phyloP scores from a whole-genome alignment of 2,797 vertebrate species.

The Phrynocephalus vlangalii region DNA sequence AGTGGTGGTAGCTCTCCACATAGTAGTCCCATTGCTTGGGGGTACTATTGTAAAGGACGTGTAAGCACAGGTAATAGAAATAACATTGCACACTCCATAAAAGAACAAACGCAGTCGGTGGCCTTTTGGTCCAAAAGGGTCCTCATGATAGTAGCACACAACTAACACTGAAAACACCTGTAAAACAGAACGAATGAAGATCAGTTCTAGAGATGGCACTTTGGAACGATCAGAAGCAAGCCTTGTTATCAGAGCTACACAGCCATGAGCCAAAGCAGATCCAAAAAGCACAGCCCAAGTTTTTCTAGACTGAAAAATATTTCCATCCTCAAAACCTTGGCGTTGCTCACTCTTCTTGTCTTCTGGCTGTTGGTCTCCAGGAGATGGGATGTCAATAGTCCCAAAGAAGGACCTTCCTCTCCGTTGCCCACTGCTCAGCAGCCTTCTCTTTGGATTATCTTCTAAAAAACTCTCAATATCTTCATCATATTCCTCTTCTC shows the following conservation, averaged over 20 bases:
- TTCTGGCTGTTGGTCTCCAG: constrained; percentile 74
- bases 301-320: constrained; percentile 86
- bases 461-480: constrained; percentile 89
- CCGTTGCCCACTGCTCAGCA: constrained; percentile 82
- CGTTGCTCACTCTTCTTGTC: constrained; percentile 82
- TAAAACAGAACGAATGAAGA: constrained; percentile 90
- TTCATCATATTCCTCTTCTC: constrained; percentile 90
- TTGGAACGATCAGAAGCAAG: constrained; percentile 89
- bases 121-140: constrained; percentile 91
- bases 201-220: constrained; percentile 92
- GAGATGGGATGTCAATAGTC: constrained; percentile 82
- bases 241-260: constrained; percentile 90
- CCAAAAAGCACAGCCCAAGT: constrained; percentile 91
- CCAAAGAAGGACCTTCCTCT: constrained; percentile 86
- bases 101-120: constrained; percentile 90
- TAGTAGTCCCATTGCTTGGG: constrained; percentile 89
- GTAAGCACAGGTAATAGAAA: constrained; percentile 96
- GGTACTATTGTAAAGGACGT: constrained; percentile 92
- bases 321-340: constrained; percentile 88
- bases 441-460: constrained; percentile 89
- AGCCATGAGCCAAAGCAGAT: constrained; percentile 91
- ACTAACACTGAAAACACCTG: constrained; percentile 88
- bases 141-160: constrained; percentile 89
- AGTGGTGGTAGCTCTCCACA: constrained; percentile 95
- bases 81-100: constrained; percentile 92